phyloP scores from a whole-genome alignment of 2,113 vertebrate genomes.

The Tiliqua scincoides region DNA sequence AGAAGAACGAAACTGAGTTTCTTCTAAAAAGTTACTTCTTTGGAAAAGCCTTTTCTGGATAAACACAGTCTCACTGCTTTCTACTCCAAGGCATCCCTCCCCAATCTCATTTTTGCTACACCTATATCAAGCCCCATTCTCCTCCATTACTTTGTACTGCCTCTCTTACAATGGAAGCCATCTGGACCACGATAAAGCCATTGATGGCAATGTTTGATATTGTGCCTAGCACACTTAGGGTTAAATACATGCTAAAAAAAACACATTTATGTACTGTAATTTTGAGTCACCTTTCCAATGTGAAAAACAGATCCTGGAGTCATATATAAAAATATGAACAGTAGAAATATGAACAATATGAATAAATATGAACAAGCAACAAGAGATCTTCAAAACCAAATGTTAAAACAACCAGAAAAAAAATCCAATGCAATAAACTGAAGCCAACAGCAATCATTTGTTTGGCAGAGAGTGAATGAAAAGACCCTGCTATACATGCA shows the following conservation, averaged over 20 bases:
- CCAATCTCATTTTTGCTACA: background rate
- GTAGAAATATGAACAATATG: too few species aligned
- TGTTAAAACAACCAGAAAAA: too few species aligned
- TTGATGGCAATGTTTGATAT: background rate
- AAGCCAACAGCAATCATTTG: background rate
- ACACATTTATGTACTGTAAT: background rate
- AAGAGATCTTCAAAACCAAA: too few species aligned
- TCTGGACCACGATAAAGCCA: background rate
- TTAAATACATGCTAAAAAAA: background rate
- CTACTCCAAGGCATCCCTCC: too few species aligned
- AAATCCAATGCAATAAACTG: background rate
- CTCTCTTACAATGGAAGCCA: background rate
- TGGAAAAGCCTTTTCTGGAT: too few species aligned
- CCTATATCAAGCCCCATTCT: background rate
- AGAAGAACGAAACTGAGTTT: too few species aligned
- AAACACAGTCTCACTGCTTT: background rate
- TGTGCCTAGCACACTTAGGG: background rate
- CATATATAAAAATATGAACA: too few species aligned
- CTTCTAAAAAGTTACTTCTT: too few species aligned
- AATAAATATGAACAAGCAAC: too few species aligned
- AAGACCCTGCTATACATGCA: background rate
- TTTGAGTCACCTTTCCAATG: background rate
- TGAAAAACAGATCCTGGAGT: background rate
- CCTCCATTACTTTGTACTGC: background rate
- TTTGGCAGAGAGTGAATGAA: background rate